Evolutionary conservation across 2,113 vertebrate species (phyloP), one percentile per base, ranked within the genome.

Genomic region (Artemisiospiza belli): DNA sequence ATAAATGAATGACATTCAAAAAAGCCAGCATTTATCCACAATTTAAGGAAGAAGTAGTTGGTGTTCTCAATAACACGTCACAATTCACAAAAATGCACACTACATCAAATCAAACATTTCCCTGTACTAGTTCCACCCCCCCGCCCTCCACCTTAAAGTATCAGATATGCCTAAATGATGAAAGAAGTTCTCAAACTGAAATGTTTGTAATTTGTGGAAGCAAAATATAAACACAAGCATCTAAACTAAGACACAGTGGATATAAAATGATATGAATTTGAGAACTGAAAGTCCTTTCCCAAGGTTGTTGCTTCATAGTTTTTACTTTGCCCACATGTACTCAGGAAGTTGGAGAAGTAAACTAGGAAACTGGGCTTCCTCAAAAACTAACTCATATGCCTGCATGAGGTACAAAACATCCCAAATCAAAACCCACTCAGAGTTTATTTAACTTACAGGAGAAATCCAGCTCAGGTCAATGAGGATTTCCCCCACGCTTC

Each of bases 131-230:
- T 27, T 82, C 51, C n/a, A 69, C 13, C 10, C 19, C 27, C 15
- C 21, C 15, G 10, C 12, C 27, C 15, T 5, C 39, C 41, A 6
- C 21, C 12, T 47, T 51, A 57, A 92, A 83, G 88, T 57, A 93
- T 33, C 2, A 0, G 33, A 24, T 90, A 43, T 62, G 57, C 39
- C 87, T 81, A 63, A 86, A 86, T 5, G 35, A 83, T 83, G 68
- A 90, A 92, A 89, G 84, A 62, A 55, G 6, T 59, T 70, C 68
- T 90, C 67, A 74, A 80, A 76, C 16, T 6, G 13, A 87, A 87
- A 70, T 57, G 68, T 66, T 85, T 89, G 51, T 67, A 59, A 43
- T 82, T 43, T 76, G 78, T 80, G 75, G 84, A 96, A 95, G 63
- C 30, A 54, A 51, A 41, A 94, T 83, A 87, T 82, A 95, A 89